Base-by-base conservation (phyloP, 2,888 invertebrate genomes). In the Lasioglossum morio region DNA sequence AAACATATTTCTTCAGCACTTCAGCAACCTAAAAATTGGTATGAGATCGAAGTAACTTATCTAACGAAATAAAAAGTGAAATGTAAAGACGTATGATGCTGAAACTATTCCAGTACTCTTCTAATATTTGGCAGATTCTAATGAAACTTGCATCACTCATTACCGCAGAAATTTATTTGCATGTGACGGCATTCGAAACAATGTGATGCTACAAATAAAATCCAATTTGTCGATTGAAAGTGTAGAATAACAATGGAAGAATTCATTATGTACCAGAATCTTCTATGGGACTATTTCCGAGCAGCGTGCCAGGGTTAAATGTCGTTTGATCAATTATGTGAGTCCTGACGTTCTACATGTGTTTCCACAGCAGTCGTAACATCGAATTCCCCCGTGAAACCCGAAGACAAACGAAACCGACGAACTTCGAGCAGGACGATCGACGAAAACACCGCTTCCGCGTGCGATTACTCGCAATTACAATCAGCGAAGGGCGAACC, bases 401-500 rank as follows among this genome's bases (percentile, higher is more conserved):
- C 34, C 10, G 66, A 66, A 30, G 66, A 66, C 66, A 66, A 66
- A 30, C 27, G 7, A 30, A 63, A 23, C 23, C 23, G 66, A 37
- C 34, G 10, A 19, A 16, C 14, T 19, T 2, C 34, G n/a, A 10
- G 40, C n/a, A 0, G 23, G 0, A 12, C 14, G 40, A n/a, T 16
- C n/a, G 40, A 12, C 5, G 10, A 27, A 30, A 30, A 63, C 7
- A 3, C 0, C 7, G n/a, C 27, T 43, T 7, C 12, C 66, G 70
- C 27, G 27, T n/a, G n/a, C 53, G 27, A 60, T 34, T 40, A 40
- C n/a, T n/a, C n/a, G 4, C n/a, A 72, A 72, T 66, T 70, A 34
- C 69, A 16, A 48, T 34, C 60, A 43, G 46, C 12, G 43, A 75
- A 46, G 12, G 40, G 72, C 63, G 72, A 80, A 63, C 23, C 37